Evolutionary conservation across 1,140 invertebrate genomes (phyloP), one percentile per base, ranked within the genome.

Genomic region (Penaeus vannamei): DNA sequence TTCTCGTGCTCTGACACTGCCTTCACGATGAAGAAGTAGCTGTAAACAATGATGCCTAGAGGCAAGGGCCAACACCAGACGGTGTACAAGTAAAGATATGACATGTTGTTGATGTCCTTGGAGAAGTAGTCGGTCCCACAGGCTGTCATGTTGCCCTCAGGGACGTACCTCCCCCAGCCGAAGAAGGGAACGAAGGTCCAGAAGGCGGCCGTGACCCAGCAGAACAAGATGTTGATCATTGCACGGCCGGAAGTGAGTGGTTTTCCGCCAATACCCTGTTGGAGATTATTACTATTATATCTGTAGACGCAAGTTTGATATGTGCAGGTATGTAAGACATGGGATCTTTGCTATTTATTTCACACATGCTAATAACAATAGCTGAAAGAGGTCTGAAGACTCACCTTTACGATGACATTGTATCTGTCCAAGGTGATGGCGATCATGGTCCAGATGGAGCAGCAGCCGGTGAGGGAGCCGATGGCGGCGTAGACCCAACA

Each of bases 121-220:
- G n/a, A 32, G 42, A 76, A 36, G 42, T 76, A 76, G 72, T 76
- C 72, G 20, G 72, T 76, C 4, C 72, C 72, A 17, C 72, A 76
- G 10, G 72, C 72, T 22, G 72, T 76, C 72, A 76, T 32, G 72
- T 76, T 76, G 26, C 72, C 72, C n/a, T 76, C 72, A 5, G 72
- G 72, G 19, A 22, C 22, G 42, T 76, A 76, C 19, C 26, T 29
- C 29, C 42, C 42, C 72, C 72, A 76, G 72, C 72, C 72, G 42
- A 76, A 76, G 72, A 76, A 76, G 17, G 72, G 72, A 1, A 36
- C 29, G 22, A 76, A 36, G 2, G 29, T 32, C 72, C 72, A 76
- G 72, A 36, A 29, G 42, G 42, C 19, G 72, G 26, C 3, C 22
- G 72, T 22, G 10, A 76, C 26, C 72, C 72, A 76, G 20, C 29